These are phyloP conservation scores for Caenorhabditis briggsae DNA, from an alignment of 1,140 invertebrate genomes.

Conservation along the genomic window DNA sequence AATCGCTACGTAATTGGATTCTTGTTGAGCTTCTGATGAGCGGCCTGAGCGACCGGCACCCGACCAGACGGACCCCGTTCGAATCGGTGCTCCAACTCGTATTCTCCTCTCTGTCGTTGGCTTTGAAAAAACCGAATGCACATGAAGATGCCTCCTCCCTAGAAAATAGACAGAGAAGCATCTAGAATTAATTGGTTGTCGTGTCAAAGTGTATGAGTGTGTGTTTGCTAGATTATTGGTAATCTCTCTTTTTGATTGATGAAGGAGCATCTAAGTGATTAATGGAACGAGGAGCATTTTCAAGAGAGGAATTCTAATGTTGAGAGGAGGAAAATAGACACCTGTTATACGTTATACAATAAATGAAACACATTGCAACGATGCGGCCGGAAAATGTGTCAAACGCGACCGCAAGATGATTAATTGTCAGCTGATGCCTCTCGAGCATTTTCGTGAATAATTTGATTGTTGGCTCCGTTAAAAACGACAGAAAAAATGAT, in stretches of 20 bases:
- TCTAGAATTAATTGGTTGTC: neutral
- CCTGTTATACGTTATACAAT: conserved; percentile 53
- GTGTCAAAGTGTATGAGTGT: neutral
- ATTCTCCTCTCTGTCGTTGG: conserved; percentile 60
- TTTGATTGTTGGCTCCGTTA: neutral
- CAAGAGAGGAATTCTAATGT: neutral
- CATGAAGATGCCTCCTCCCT: conserved; percentile 60
- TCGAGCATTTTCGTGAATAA: conserved; percentile 7
- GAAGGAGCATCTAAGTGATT: conserved; percentile 30
- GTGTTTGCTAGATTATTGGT: conserved; percentile 35
- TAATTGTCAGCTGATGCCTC: conserved; percentile 53
- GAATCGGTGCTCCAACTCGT: conserved; percentile 60
- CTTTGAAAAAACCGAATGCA: conserved; percentile 61
- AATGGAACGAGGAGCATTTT: neutral
- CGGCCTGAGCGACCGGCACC: conserved; percentile 46
- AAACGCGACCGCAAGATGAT: conserved; percentile 37
- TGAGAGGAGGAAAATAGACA: neutral
- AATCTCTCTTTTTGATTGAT: conserved; percentile 54
- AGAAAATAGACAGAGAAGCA: conserved; percentile 15
- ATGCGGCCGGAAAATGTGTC: conserved; percentile 33
- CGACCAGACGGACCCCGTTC: conserved; percentile 52
- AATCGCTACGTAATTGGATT: conserved; percentile 46
- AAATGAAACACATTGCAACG: conserved; percentile 18
- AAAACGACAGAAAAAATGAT: conserved; percentile 4
- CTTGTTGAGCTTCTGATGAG: conserved; percentile 42